A percentile compares a stretch with the other conserved stretches of the same genome.
Evolutionary conservation across 2,113 vertebrate species (phyloP).

Genomic region (Dasypus novemcinctus): DNA sequence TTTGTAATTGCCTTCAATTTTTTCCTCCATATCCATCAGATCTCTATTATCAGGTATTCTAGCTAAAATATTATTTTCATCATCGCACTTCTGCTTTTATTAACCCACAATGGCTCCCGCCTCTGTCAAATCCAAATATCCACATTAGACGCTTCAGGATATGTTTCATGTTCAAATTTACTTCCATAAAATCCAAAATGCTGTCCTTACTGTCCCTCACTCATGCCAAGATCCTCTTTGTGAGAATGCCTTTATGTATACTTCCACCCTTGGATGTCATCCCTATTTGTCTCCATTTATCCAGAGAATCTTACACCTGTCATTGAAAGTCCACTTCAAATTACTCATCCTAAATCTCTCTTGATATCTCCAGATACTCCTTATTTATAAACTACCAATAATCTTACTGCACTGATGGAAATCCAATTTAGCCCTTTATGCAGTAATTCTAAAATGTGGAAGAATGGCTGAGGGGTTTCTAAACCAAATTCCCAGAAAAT

Average conservation of each 20-base stretch:
- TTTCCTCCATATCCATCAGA: not conserved
- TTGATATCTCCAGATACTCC: not conserved
- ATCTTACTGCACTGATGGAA: not conserved
- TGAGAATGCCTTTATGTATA: not conserved
- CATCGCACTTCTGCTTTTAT: not conserved
- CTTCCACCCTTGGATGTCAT: not conserved
- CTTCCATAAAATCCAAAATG: not conserved
- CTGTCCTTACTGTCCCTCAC: not conserved
- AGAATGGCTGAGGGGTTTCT: not conserved
- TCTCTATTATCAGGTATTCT: not conserved
- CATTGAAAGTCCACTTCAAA: not conserved
- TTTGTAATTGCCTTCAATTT: not conserved
- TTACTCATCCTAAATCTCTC: not conserved
- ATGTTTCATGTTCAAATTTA: not conserved
- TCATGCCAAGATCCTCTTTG: not conserved
- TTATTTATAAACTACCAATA: not conserved
- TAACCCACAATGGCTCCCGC: not conserved
- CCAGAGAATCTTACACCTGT: not conserved
- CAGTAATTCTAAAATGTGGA: not conserved
- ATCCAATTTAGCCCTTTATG: slow-evolving; percentile 4
- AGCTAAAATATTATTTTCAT: not conserved
- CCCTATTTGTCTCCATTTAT: not conserved
- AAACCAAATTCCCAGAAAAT: not conserved
- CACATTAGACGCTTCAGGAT: not conserved
- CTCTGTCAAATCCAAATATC: not conserved